A percentile compares a stretch with the other conserved stretches of the same genome.
phyloP scores from a whole-genome alignment of 2,113 vertebrate genomes.

The Riparia riparia region DNA sequence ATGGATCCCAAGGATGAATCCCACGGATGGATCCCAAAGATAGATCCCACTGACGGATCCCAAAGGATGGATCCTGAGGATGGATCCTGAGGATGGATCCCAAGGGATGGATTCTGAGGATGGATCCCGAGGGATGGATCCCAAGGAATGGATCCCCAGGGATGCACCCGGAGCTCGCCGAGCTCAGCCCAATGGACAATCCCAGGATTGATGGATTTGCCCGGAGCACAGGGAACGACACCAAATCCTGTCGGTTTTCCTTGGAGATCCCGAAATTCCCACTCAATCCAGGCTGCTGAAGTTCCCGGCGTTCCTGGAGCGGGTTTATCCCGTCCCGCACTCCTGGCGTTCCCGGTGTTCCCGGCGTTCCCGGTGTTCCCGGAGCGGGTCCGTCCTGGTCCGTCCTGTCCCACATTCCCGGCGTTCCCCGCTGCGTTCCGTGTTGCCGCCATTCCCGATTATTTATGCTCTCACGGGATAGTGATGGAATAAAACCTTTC shows the following conservation, averaged over 20 bases:
- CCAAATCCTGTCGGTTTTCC: neutral
- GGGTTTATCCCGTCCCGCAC: no score
- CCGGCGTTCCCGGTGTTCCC: neutral
- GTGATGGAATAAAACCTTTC: conserved; percentile 78
- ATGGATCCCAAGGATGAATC: neutral
- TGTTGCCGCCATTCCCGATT: conserved; percentile 62
- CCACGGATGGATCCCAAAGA: no score
- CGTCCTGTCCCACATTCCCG: neutral
- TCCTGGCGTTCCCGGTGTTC: neutral
- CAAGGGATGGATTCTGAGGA: neutral
- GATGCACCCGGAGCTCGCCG: neutral
- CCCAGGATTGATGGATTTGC: neutral
- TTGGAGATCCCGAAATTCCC: neutral
- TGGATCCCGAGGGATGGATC: no score
- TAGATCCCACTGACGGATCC: no score
- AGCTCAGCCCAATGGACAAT: neutral
- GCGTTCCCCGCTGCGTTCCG: neutral
- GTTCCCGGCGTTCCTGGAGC: no score
- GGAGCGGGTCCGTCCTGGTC: neutral
- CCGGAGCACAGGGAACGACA: neutral
- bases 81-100: neutral
- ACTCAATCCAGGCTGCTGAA: neutral
- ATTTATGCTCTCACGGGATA: conserved; percentile 78
- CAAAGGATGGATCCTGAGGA: neutral
- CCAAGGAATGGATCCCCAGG: neutral